phyloP scores from a whole-genome alignment of 2,888 invertebrate genomes.

The Nineta flava region DNA sequence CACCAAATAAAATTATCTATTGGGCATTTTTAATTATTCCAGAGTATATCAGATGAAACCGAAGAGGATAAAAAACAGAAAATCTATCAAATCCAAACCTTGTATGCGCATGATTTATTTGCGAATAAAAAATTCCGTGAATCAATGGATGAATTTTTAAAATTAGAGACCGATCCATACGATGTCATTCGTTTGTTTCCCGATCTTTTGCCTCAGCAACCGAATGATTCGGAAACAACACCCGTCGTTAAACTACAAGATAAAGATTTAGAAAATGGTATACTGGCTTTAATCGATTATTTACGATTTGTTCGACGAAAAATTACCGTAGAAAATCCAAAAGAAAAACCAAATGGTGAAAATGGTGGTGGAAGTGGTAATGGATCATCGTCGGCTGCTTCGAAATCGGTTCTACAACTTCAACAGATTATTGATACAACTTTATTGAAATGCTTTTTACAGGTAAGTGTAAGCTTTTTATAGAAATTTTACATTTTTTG shows the following conservation, averaged over 20 bases:
- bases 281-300: slow-evolving; percentile 80
- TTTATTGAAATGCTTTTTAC: slow-evolving; percentile 88
- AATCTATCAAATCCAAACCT: slow-evolving; percentile 74
- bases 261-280: slow-evolving; percentile 72
- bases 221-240: slow-evolving; percentile 24
- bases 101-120: slow-evolving; percentile 84
- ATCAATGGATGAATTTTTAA: slow-evolving; percentile 82
- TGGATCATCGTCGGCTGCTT: slow-evolving; percentile 34
- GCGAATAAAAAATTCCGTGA: slow-evolving; percentile 73
- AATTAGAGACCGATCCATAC: slow-evolving; percentile 82
- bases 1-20: too few species aligned
- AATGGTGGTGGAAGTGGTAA: slow-evolving; percentile 27
- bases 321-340: slow-evolving; percentile 26
- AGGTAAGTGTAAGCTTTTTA: slow-evolving; percentile 29
- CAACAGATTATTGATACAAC: slow-evolving; percentile 95
- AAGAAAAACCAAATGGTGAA: slow-evolving; percentile 22
- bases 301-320: slow-evolving; percentile 58
- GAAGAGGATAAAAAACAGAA: slow-evolving; percentile 66
- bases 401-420: slow-evolving; percentile 27
- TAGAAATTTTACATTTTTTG: too few species aligned
- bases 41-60: slow-evolving; percentile 72
- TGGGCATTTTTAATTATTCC: slow-evolving; percentile 22
- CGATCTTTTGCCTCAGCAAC: slow-evolving; percentile 46
- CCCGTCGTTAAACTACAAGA: slow-evolving; percentile 50
- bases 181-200: slow-evolving; percentile 93